These are phyloP conservation scores for Genyomyrus donnyi DNA, from an alignment of 2,113 vertebrate species.

Conservation along the genomic window DNA sequence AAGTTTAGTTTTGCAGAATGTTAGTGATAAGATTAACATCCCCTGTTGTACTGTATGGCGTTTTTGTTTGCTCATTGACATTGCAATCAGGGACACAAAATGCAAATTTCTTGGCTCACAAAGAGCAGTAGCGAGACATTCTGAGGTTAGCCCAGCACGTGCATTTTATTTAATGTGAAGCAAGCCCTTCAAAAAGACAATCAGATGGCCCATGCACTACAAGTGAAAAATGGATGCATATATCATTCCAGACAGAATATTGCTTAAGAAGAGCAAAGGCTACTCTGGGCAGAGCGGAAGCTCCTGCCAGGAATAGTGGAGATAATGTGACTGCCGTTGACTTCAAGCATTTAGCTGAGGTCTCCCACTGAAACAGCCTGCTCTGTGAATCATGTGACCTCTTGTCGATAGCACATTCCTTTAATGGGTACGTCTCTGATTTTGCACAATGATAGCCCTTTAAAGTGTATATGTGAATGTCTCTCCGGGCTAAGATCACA, in stretches of 20 bases:
- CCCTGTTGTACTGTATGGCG: not conserved
- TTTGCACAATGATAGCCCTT: conserved; percentile 10
- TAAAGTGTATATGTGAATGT: conserved; percentile 4
- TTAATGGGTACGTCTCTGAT: not conserved
- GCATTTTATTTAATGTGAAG: conserved; percentile 1
- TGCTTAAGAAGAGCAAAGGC: conserved; percentile 7
- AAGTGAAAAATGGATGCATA: conserved; percentile 17
- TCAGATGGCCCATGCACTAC: not conserved
- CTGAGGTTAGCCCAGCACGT: not conserved
- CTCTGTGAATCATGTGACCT: not conserved
- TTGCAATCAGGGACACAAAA: not conserved
- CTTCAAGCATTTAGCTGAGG: conserved; percentile 4
- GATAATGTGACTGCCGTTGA: conserved; percentile 11
- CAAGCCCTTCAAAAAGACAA: conserved; percentile 6
- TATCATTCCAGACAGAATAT: conserved; percentile 13
- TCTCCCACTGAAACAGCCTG: not conserved
- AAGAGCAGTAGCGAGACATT: not conserved
- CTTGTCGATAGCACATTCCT: not conserved
- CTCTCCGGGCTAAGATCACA: conserved; percentile 9
- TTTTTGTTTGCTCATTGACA: not conserved
- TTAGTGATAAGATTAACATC: not conserved
- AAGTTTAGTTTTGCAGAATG: not conserved
- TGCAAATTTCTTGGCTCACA: not conserved
- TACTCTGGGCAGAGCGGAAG: not conserved
- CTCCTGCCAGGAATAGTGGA: not conserved